Percentiles rank a stretch among this genome's conserved stretches.
These are phyloP conservation scores for Idaea straminata DNA, from an alignment of 2,888 invertebrate species.

Conservation along the genomic window DNA sequence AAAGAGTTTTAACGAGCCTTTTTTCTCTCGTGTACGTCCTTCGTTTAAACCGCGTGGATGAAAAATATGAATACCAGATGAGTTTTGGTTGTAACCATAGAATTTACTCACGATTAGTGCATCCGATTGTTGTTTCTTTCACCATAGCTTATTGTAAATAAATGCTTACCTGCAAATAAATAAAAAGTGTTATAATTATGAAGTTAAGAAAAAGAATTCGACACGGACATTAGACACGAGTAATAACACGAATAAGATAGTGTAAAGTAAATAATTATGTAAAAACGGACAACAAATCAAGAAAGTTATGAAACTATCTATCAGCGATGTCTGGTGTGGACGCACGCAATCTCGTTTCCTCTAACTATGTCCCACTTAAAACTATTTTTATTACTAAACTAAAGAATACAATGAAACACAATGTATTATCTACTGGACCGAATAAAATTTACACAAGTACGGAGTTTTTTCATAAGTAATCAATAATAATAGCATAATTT, in stretches of 20 bases:
- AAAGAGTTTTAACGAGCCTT: background rate
- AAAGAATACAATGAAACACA: background rate
- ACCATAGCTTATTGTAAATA: background rate
- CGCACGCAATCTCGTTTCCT: background rate
- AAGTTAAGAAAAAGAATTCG: background rate
- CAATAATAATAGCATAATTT: background rate
- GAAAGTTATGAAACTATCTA: conserved; percentile 1
- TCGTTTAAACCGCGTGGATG: background rate
- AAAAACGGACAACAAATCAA: background rate
- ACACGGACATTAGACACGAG: background rate
- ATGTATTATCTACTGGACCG: background rate
- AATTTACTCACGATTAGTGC: background rate
- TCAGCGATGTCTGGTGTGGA: background rate
- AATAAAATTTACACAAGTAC: conserved; percentile 3
- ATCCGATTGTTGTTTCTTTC: background rate
- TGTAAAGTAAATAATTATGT: background rate
- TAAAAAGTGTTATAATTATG: background rate
- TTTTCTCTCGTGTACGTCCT: background rate
- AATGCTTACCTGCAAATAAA: background rate
- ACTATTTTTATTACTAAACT: background rate
- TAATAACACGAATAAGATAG: background rate
- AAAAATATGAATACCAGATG: background rate
- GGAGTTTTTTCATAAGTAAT: background rate
- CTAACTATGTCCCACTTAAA: background rate
- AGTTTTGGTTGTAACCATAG: background rate